Conservation (phyloP, 92 coral and sea anemone species). For the Zoanthus solanderi region DNA sequence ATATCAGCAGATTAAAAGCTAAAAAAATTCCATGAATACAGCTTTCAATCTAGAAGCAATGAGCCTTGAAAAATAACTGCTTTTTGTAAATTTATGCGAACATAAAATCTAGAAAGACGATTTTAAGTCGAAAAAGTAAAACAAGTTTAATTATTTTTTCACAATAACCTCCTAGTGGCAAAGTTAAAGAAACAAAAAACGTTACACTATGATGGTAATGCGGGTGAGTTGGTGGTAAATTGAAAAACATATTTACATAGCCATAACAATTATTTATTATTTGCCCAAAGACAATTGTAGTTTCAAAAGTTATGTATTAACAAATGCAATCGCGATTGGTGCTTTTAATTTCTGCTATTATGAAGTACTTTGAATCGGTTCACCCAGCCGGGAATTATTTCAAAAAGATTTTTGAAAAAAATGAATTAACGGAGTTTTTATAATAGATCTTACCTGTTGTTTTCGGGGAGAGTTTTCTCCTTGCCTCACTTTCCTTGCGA, state of each 20-base stretch:
- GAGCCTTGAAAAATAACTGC: no score
- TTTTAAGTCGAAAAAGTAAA: no score
- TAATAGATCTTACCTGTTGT: constrained; percentile 21
- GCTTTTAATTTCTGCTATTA: neutral
- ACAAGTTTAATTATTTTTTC: neutral
- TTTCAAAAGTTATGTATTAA: neutral
- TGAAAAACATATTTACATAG: neutral
- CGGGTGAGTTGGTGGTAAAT: constrained; percentile 12
- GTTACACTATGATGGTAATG: neutral
- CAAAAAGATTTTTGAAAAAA: neutral
- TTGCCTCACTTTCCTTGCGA: constrained; percentile 11
- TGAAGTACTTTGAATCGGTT: neutral
- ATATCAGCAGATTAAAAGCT: no score
- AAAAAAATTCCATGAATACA: no score
- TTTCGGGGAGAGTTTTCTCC: neutral
- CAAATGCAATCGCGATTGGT: neutral
- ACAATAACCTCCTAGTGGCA: neutral
- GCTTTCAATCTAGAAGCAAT: no score
- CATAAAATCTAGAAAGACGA: no score
- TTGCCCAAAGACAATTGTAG: neutral
- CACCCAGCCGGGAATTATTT: neutral
- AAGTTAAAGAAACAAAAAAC: neutral
- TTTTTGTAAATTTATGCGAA: no score
- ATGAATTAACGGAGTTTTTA: neutral
- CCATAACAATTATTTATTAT: neutral